These are phyloP conservation scores for Callospermophilus lateralis DNA, from an alignment of 2,113 vertebrate genomes.

Conservation along the genomic window DNA sequence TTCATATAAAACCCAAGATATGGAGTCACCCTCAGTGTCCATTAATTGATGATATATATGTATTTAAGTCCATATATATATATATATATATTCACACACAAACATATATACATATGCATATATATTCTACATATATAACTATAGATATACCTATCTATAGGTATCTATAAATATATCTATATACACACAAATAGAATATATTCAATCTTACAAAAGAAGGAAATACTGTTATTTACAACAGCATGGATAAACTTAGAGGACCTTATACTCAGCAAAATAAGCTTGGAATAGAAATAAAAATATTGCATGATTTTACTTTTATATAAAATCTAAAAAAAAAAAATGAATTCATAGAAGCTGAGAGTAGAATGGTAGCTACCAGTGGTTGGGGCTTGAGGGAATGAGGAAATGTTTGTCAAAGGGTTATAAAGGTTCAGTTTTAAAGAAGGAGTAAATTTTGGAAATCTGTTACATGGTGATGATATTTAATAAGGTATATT, in stretches of 20 bases:
- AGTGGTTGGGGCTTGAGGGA: accelerated
- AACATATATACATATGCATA: no score
- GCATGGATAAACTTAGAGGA: neutral
- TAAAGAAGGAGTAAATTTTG: neutral
- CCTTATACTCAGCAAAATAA: neutral
- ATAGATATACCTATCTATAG: no score
- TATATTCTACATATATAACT: no score
- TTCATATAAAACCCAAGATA: neutral
- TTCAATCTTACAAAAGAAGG: no score
- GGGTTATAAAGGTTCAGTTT: neutral
- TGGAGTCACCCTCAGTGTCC: neutral
- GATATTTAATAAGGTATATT: neutral
- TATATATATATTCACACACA: no score
- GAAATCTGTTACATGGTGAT: neutral
- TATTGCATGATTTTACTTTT: neutral
- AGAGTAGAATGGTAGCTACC: neutral
- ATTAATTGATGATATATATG: neutral
- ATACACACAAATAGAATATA: neutral
- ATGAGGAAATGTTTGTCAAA: neutral
- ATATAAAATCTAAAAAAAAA: no score
- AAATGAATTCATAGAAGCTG: no score
- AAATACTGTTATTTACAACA: neutral
- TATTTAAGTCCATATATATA: neutral
- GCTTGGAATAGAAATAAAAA: neutral
- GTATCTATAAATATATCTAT: no score